Base-by-base conservation (phyloP, 2,113 vertebrate species). In the Rhombomys opimus region DNA sequence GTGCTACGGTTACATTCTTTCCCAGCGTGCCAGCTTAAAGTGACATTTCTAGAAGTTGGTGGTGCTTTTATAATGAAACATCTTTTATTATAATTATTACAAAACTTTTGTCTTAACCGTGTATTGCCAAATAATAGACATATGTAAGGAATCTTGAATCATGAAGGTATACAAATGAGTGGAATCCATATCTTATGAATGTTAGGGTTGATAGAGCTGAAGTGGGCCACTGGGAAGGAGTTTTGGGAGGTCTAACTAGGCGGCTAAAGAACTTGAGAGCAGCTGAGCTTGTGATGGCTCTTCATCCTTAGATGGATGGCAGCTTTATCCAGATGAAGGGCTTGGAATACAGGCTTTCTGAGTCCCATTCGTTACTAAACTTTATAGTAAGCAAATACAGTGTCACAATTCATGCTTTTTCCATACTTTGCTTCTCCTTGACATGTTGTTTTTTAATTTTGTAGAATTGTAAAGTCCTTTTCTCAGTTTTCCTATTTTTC, bases 41-140 rank as follows among this genome's bases (percentile, higher is more conserved):
- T 97, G 96, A 96, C 67, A 92, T 72, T 91, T 94, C 90, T 59
- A 54, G 87, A 93, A 97, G 65, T 97, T n/a, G 75, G 95, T 54
- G 87, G 93, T 81, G 3, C 35, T 97, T 98, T 61, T 86, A 86
- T 97, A 95, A 68, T 90, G 20, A 9, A 61, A 67, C 59, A 57
- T 77, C 95, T 96, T 93, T 70, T 59, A 90, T 75, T 96, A 95
- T 87, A 96, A 94, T 67, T 90, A 93, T 76, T 77, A 78, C 82
- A 18, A 93, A 95, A 97, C 27, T 97, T 97, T 94, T 95, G 57
- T 97, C 20, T 89, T n/a, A 87, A 2, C 73, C 91, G 22, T 95
- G 17, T n/a, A 57, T 93, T 97, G 87, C 85, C 54, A 95, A 82
- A 75, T 91, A 82, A 80, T 94, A 87, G 65, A 93, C 85, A 12